A percentile compares a stretch with the other conserved stretches of the same genome.
Evolutionary conservation across 2,113 vertebrate species (phyloP).

Genomic region (Corvus cornix): DNA sequence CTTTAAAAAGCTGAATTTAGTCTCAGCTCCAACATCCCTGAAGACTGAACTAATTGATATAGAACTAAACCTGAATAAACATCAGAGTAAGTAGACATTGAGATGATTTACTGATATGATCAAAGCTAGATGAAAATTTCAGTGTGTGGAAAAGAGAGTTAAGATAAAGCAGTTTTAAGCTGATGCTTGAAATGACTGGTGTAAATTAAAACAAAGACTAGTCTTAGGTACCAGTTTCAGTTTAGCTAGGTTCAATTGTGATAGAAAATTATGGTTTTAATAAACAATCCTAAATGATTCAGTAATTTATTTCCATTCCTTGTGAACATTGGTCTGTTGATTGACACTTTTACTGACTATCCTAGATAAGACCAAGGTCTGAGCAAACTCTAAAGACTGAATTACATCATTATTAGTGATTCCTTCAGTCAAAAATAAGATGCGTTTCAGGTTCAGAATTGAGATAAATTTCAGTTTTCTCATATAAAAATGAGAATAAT

Average conservation of each 20-base stretch:
- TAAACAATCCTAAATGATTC: neutral
- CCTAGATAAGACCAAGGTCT: neutral
- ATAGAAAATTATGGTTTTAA: neutral
- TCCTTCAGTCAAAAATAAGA: neutral
- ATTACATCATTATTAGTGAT: neutral
- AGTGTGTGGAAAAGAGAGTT: neutral
- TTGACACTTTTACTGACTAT: neutral
- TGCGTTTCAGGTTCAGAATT: neutral
- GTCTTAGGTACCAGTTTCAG: neutral
- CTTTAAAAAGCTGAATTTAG: neutral
- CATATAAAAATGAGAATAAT: neutral
- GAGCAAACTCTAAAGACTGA: neutral
- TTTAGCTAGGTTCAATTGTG: neutral
- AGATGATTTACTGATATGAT: neutral
- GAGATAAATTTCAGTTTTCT: neutral
- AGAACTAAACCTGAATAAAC: neutral
- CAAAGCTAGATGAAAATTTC: neutral
- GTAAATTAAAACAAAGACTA: neutral
- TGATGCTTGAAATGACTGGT: neutral
- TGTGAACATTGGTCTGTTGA: neutral
- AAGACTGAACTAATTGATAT: neutral
- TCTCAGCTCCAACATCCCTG: neutral
- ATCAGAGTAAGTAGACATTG: neutral
- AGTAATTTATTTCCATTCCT: neutral
- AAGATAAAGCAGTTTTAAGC: neutral